Percentiles rank a stretch among this genome's conserved stretches.
Conservation (phyloP, 1,140 invertebrate genomes). For the Manduca sexta region DNA sequence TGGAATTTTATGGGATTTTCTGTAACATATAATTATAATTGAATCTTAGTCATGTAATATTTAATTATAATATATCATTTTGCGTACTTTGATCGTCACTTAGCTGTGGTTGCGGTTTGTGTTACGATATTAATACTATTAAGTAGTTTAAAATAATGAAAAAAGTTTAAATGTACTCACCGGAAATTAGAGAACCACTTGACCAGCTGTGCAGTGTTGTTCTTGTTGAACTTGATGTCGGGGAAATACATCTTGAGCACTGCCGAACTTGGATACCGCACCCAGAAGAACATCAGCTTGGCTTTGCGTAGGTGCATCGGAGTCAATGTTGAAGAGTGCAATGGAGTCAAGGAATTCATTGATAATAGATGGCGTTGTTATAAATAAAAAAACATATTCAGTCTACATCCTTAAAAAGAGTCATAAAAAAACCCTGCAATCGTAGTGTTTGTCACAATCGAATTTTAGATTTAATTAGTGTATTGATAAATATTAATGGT, state of each 20-base stretch:
- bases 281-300: constrained; percentile 99
- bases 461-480: no score
- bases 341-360: constrained; percentile 81
- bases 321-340: constrained; percentile 95
- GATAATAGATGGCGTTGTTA: constrained; percentile 3
- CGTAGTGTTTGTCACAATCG: no score
- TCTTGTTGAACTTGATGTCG: constrained; percentile 99
- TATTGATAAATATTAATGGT: neutral
- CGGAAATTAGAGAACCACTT: constrained; percentile 99
- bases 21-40: neutral
- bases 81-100: no score
- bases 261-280: constrained; percentile 97
- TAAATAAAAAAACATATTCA: neutral
- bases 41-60: no score
- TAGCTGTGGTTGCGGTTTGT: no score
- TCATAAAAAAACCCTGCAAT: no score
- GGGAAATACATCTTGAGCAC: constrained; percentile 99
- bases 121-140: no score
- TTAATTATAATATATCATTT: no score
- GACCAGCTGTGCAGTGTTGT: constrained; percentile 99
- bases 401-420: no score
- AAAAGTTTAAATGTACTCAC: constrained; percentile 77
- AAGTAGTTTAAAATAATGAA: neutral
- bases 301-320: constrained; percentile 99
- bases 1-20: neutral